These are phyloP conservation scores for Micronisus gabar DNA, from an alignment of 2,113 vertebrate genomes.

Conservation along the genomic window DNA sequence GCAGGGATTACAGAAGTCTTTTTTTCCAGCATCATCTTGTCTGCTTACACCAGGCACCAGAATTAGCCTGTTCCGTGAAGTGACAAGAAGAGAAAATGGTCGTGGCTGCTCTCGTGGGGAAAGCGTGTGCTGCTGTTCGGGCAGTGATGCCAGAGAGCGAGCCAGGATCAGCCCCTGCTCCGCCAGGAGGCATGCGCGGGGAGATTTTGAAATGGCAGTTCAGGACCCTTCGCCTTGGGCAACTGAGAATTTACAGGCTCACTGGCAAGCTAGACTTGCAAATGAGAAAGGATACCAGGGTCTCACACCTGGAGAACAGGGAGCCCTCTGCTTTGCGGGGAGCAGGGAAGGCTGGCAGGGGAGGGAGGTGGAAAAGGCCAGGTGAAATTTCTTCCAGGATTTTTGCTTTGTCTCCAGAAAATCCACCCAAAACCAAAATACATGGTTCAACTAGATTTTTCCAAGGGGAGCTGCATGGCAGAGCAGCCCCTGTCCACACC, in stretches of 20 bases:
- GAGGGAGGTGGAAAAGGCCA: not conserved
- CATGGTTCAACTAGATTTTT: rapidly evolving
- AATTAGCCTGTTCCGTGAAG: rapidly evolving
- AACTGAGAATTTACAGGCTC: not conserved
- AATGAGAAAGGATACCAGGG: not conserved
- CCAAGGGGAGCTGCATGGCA: not conserved
- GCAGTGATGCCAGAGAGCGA: rapidly evolving
- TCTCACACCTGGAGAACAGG: not conserved
- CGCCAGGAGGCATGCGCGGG: not conserved
- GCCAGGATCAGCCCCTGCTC: not conserved
- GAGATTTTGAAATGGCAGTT: rapidly evolving
- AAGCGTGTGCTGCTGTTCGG: rapidly evolving
- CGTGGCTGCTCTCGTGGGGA: not conserved
- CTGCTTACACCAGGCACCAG: not conserved
- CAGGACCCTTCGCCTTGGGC: not conserved
- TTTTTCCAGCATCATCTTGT: not conserved
- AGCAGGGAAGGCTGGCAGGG: not conserved
- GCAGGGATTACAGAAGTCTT: not conserved
- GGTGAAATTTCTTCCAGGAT: not conserved
- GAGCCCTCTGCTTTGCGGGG: not conserved
- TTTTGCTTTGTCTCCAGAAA: not conserved
- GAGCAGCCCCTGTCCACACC: not conserved
- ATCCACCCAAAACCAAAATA: not conserved
- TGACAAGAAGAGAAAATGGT: rapidly evolving
- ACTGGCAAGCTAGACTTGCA: not conserved